phyloP scores from a whole-genome alignment of 2,113 vertebrate species.

The Oncorhynchus kisutch region DNA sequence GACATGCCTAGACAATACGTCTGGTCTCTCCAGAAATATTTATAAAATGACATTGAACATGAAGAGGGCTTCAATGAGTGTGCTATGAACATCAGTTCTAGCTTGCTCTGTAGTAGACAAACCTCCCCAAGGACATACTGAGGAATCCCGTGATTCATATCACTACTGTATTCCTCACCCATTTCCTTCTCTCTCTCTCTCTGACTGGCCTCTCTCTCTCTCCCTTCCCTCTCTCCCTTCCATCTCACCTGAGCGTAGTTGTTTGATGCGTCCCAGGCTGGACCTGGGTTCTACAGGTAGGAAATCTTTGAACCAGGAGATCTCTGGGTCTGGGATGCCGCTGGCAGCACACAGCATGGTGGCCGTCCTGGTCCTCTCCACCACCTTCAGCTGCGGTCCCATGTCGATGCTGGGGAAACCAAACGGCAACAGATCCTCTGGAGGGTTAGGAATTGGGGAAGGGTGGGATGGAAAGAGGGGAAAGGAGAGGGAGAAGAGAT shows the following conservation, averaged over 20 bases:
- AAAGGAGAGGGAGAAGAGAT: background rate
- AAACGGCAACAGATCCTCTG: slow-evolving; percentile 92
- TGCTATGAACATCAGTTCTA: no score
- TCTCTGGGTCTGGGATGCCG: slow-evolving; percentile 94
- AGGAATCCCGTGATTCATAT: background rate
- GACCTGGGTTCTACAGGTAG: slow-evolving; percentile 87
- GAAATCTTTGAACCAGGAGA: slow-evolving; percentile 99
- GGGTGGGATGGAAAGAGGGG: slow-evolving; percentile 10
- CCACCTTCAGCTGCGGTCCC: slow-evolving; percentile 98
- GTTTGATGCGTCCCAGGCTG: slow-evolving; percentile 93
- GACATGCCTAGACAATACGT: no score
- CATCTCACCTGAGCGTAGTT: slow-evolving; percentile 89
- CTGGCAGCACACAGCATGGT: slow-evolving; percentile 98
- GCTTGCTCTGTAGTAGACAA: no score
- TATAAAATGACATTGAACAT: no score
- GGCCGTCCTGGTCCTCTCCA: slow-evolving; percentile 90
- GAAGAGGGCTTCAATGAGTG: no score
- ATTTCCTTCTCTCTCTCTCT: background rate
- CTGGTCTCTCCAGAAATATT: no score
- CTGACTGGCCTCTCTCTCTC: rapidly evolving
- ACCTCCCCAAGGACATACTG: no score
- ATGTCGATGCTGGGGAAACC: slow-evolving; percentile 98
- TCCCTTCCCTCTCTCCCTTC: slow-evolving; percentile 8
- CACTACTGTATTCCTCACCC: background rate
- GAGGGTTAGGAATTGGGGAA: background rate